Evolutionary conservation across 2,888 invertebrate species (phyloP), one percentile per base, ranked within the genome.

Genomic region (Troides aeacus): DNA sequence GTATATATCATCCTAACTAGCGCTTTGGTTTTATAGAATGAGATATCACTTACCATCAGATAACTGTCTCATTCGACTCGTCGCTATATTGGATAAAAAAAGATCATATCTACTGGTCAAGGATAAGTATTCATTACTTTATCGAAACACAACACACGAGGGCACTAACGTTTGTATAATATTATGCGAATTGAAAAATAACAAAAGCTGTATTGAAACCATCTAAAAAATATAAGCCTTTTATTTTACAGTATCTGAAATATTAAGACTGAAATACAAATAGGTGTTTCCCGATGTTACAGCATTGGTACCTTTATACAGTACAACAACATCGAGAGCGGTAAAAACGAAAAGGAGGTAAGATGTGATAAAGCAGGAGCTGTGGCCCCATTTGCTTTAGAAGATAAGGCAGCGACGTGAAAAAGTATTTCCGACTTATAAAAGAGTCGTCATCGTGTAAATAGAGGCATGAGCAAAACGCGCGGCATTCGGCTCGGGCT

Each of bases 401-500:
- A 83, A 81, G 78, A 89, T 87, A 89, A 87, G 85, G 82, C 84
- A 85, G 83, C 82, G 78, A 79, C 79, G 46, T 66, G 70, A 62
- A 77, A 78, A 81, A 81, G 82, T 86, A 84, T 84, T 84, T 79
- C 81, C 76, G 77, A 75, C 75, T 75, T 79, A 83, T 83, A 84
- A 83, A 80, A 75, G 78, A 83, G 79, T 85, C 85, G 82, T 85
- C 86, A 84, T 74, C 77, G 77, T 76, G 77, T 63, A 84, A 62
- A 66, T 62, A 42, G 79, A 84, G 87, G 82, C 88, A 88, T 87
- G 88, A 88, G 86, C 83, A 88, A 88, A 89, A 85, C 80, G 81
- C 78, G 75, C 72, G 79, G 79, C 86, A 86, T 88, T 87, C 85
- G 77, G 76, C 80, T 82, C 83, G 83, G 84, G 81, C 84, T 79